These are phyloP conservation scores for Drosophila subobscura DNA, from an alignment of 1,140 invertebrate species.

Conservation along the genomic window DNA sequence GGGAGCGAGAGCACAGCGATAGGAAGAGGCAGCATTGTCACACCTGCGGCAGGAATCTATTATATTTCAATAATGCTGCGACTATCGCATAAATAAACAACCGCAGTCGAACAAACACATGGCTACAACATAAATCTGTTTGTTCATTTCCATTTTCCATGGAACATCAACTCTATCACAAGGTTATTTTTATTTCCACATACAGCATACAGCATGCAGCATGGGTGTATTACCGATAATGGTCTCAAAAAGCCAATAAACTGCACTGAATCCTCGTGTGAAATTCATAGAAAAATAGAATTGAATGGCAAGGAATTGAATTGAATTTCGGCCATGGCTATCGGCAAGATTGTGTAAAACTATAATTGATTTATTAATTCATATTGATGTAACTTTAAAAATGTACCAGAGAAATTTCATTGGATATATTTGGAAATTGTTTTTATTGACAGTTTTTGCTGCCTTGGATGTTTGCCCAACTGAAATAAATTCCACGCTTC, in stretches of 20 bases:
- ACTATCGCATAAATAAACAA: conserved; percentile 71
- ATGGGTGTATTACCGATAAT: conserved; percentile 23
- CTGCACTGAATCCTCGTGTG: conserved; percentile 18
- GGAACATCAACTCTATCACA: conserved; percentile 44
- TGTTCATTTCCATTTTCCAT: conserved; percentile 47
- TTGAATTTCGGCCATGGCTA: conserved; percentile 9
- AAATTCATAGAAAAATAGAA: conserved; percentile 31
- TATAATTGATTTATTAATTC: conserved; percentile 57
- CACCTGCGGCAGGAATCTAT: conserved; percentile 73
- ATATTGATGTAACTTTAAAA: conserved; percentile 31
- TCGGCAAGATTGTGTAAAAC: conserved; percentile 8
- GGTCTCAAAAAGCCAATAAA: conserved; percentile 45
- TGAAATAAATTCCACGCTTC: conserved; percentile 60
- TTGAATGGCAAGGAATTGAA: not conserved
- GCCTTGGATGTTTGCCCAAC: conserved; percentile 55
- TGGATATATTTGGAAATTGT: conserved; percentile 24
- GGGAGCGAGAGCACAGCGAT: not conserved
- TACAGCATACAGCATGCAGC: not conserved
- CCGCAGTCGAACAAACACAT: conserved; percentile 55
- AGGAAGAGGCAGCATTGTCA: conserved; percentile 32
- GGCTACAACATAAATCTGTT: conserved; percentile 46
- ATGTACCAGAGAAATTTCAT: conserved; percentile 24
- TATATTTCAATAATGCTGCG: conserved; percentile 75
- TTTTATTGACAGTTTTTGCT: conserved; percentile 52
- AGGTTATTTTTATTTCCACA: not conserved